Evolutionary conservation across 2,113 vertebrate species (phyloP), one percentile per base, ranked within the genome.

Genomic region (Bujurquina vittata): DNA sequence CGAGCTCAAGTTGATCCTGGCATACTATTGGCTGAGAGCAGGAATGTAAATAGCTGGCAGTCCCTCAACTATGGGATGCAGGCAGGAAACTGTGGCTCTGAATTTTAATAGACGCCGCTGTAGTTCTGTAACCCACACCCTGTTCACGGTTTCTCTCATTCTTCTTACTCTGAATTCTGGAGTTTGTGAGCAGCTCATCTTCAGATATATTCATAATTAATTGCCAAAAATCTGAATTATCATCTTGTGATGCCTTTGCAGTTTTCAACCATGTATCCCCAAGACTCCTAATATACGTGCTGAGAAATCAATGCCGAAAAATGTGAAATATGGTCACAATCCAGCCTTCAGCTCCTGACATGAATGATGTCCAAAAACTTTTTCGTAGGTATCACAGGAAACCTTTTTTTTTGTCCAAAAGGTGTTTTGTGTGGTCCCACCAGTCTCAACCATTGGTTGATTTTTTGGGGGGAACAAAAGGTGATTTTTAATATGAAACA

Each of bases 21-120:
- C 87, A 43, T 43, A n/a, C 80, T 35, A 84, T 88, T 92, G 87
- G 87, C 73, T 23, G 57, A 85, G 62, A 59, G 83, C 15, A 81
- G 87, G 88, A 92, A 92, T 91, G 88, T 87, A 94, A 89, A 92
- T 93, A 90, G 85, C 83, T 92, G 87, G 78, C 83, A 88, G 91
- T 80, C 88, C 83, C 84, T 92, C 88, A 88, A 89, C 84, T 86
- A 84, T 88, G 86, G 89, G 89, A 92, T 79, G 20, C 78, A 88
- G 90, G 92, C 94, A 93, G 92, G 92, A 95, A 94, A 88, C 83
- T 33, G 81, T 81, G 87, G 89, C 84, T 91, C 84, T 85, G 84
- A 86, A 92, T 92, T 84, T 90, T 89, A 93, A 92, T 87, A 91
- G 90, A 84, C 43, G 18, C 62, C 54, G 43, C 57, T 74, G 81